These are phyloP conservation scores for Amazona ochrocephala DNA, from an alignment of 2,797 vertebrate genomes.

Conservation along the genomic window DNA sequence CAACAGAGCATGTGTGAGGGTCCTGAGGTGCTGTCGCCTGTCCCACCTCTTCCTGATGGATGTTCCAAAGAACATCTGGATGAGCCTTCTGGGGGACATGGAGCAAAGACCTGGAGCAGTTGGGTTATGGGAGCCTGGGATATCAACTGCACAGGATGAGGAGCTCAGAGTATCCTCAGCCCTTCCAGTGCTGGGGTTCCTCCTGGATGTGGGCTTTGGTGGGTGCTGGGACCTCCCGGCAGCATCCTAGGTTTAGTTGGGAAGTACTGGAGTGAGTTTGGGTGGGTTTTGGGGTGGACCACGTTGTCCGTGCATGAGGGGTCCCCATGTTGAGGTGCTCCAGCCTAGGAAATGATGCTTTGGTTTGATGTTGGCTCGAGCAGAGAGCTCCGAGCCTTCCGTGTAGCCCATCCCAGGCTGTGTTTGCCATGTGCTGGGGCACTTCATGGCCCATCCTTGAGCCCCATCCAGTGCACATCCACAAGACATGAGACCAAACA, in stretches of 20 bases:
- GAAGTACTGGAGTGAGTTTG: not conserved
- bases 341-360: not conserved
- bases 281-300: not conserved
- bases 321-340: not conserved
- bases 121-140: not conserved
- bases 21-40: not conserved
- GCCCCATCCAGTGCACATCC: not conserved
- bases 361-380: not conserved
- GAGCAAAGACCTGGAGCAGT: not conserved
- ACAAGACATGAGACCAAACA: not conserved
- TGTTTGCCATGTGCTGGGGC: not conserved
- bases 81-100: not conserved
- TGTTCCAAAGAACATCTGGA: not conserved
- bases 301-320: rapidly evolving
- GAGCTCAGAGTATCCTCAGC: not conserved
- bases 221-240: not conserved
- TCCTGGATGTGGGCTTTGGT: not conserved
- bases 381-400: not conserved
- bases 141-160: not conserved
- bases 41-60: not conserved
- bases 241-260: not conserved
- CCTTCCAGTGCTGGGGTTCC: not conserved
- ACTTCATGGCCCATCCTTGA: not conserved
- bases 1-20: not conserved
- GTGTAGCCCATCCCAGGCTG: not conserved